A percentile compares a stretch with the other conserved stretches of the same genome.
These are phyloP conservation scores for Crematogaster levior DNA, from an alignment of 2,888 invertebrate species.

Conservation along the genomic window DNA sequence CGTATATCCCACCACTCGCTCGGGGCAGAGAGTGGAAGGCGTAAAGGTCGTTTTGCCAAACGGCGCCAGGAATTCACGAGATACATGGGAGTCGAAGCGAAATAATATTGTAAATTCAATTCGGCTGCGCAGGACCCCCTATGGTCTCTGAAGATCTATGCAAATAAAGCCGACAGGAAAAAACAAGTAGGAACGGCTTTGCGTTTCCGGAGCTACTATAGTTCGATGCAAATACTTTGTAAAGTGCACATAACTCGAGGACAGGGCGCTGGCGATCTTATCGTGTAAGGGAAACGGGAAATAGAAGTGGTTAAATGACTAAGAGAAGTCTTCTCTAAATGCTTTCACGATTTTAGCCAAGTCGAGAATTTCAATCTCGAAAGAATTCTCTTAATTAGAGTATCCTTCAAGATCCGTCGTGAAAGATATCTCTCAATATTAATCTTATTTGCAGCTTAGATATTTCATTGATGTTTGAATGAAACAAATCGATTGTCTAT, in stretches of 20 bases:
- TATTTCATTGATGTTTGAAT: not conserved
- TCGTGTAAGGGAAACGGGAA: constrained; percentile 50
- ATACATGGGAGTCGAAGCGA: constrained; percentile 53
- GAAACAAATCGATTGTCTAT: constrained; percentile 7
- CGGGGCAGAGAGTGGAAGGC: not conserved
- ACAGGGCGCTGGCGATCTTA: constrained; percentile 47
- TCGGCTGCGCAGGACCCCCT: constrained; percentile 47
- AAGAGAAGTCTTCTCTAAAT: not conserved
- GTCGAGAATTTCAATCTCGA: not conserved
- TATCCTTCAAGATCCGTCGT: not conserved
- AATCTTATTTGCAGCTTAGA: not conserved
- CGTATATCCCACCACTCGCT: constrained; percentile 16
- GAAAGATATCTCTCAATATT: not conserved
- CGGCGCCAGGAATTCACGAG: constrained; percentile 64
- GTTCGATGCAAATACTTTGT: constrained; percentile 81
- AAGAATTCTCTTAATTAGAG: not conserved
- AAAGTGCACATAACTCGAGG: constrained; percentile 56
- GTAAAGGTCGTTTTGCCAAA: constrained; percentile 49
- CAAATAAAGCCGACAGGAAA: constrained; percentile 74
- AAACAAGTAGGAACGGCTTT: constrained; percentile 70
- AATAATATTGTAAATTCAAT: constrained; percentile 76
- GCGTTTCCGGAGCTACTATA: constrained; percentile 68
- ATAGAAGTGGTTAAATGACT: constrained; percentile 45
- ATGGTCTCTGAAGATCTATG: constrained; percentile 75
- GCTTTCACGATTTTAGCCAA: not conserved